These are phyloP conservation scores for Telenomus remus DNA, from an alignment of 1,140 invertebrate genomes.

Conservation along the genomic window DNA sequence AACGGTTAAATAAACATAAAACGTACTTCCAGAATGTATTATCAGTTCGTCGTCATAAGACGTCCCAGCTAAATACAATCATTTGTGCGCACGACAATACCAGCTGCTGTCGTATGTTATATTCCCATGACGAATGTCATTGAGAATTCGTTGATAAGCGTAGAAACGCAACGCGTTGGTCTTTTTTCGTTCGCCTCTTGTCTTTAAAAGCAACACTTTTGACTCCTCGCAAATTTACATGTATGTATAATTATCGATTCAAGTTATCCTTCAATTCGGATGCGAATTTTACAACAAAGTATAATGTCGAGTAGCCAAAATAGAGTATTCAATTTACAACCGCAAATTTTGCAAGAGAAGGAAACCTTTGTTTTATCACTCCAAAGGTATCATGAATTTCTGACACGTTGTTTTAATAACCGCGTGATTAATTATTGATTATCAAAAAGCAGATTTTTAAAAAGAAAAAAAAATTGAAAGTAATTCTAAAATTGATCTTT, in stretches of 20 bases:
- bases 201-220: not conserved
- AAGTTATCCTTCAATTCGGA: constrained; percentile 9
- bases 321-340: constrained; percentile 44
- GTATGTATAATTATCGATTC: not conserved
- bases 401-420: constrained; percentile 3
- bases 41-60: constrained; percentile 16
- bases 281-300: constrained; percentile 19
- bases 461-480: constrained; percentile 25
- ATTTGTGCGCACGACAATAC: constrained; percentile 52
- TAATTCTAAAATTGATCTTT: constrained; percentile 4
- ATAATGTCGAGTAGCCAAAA: constrained; percentile 42
- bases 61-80: constrained; percentile 44
- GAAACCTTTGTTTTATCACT: constrained; percentile 14
- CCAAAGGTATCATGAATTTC: too few species aligned
- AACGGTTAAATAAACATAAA: constrained; percentile 38
- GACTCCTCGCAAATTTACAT: not conserved
- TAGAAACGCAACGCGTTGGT: constrained; percentile 39
- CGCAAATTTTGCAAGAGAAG: constrained; percentile 29
- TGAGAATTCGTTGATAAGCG: constrained; percentile 57
- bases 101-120: constrained; percentile 14
- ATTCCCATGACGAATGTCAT: constrained; percentile 32
- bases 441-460: constrained; percentile 20
- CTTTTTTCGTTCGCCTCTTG: constrained; percentile 10
- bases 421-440: constrained; percentile 13
- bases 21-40: constrained; percentile 46